Percentiles rank a stretch among this genome's conserved stretches.
Conservation (phyloP, 2,888 invertebrate genomes). For the Stenurella melanura region DNA sequence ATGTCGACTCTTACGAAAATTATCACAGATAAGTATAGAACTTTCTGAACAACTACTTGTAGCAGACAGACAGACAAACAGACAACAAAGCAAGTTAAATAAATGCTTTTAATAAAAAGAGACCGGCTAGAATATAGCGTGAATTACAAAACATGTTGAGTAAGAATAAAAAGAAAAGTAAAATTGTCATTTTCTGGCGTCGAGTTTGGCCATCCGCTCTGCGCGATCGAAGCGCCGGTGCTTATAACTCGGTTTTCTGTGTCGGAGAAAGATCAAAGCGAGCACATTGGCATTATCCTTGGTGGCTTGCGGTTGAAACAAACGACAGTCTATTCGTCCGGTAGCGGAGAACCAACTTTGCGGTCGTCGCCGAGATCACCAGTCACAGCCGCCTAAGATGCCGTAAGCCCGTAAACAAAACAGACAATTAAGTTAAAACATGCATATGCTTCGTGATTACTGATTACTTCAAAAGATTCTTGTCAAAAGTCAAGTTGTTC, state of each 20-base stretch:
- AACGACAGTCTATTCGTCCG: slow-evolving; percentile 55
- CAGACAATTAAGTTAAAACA: slow-evolving; percentile 25
- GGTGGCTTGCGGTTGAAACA: slow-evolving; percentile 50
- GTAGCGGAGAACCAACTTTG: slow-evolving; percentile 51
- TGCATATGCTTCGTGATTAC: background rate
- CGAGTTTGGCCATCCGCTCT: background rate
- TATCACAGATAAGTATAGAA: too few relatives aligned
- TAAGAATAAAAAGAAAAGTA: too few relatives aligned
- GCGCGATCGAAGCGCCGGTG: background rate
- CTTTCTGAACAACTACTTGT: too few relatives aligned
- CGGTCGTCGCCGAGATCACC: slow-evolving; percentile 49
- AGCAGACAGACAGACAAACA: too few relatives aligned
- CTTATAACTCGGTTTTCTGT: slow-evolving; percentile 11
- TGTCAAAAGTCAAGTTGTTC: background rate
- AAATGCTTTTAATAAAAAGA: too few relatives aligned
- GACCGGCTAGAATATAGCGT: too few relatives aligned
- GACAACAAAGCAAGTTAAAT: too few relatives aligned
- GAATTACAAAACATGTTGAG: too few relatives aligned
- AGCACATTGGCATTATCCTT: slow-evolving; percentile 39
- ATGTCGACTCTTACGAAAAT: too few relatives aligned
- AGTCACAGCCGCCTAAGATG: slow-evolving; percentile 5
- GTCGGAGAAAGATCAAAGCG: slow-evolving; percentile 50
- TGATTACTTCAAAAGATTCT: slow-evolving; percentile 3
- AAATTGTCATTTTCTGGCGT: background rate
- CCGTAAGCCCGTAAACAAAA: slow-evolving; percentile 15